Evolutionary conservation across 1,140 invertebrate genomes (phyloP).

Genomic region (Trissolcus basalis): DNA sequence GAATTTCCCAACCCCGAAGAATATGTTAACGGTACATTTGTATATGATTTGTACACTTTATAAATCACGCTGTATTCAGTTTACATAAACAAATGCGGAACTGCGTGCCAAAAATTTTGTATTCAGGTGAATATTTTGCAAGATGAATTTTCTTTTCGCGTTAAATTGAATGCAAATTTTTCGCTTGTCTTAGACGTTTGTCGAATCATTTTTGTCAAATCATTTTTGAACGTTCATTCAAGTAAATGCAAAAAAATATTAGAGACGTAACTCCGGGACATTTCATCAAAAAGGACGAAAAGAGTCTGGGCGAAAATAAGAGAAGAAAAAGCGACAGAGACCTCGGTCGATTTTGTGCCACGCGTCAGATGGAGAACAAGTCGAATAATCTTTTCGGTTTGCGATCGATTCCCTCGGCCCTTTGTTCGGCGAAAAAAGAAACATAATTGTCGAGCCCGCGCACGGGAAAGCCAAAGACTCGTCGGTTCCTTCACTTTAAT

Average conservation of each 20-base stretch:
- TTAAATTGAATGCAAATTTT: too few relatives aligned
- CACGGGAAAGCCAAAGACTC: slow-evolving; percentile 41
- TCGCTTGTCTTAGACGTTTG: too few relatives aligned
- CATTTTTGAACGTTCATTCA: too few relatives aligned
- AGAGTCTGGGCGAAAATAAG: slow-evolving; percentile 42
- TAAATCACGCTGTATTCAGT: neutral
- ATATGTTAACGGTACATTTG: slow-evolving; percentile 4
- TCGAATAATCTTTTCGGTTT: slow-evolving; percentile 46
- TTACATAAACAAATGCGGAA: neutral
- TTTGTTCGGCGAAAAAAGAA: slow-evolving; percentile 30
- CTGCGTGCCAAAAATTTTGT: neutral
- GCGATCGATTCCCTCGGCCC: slow-evolving; percentile 46
- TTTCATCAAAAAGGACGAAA: slow-evolving; percentile 26
- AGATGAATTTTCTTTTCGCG: too few relatives aligned
- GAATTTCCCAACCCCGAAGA: neutral
- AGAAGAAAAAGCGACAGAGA: slow-evolving; percentile 39
- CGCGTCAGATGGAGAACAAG: slow-evolving; percentile 46
- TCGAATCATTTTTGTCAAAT: too few relatives aligned
- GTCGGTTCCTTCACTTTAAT: slow-evolving; percentile 48
- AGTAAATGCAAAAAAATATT: too few relatives aligned
- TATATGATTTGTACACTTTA: slow-evolving; percentile 1
- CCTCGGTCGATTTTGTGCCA: slow-evolving; percentile 39
- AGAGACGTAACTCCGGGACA: neutral
- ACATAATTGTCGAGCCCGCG: slow-evolving; percentile 41
- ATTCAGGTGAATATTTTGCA: too few relatives aligned